Base-by-base conservation (phyloP, 2,797 vertebrate species). In the Syngnathus acus region DNA sequence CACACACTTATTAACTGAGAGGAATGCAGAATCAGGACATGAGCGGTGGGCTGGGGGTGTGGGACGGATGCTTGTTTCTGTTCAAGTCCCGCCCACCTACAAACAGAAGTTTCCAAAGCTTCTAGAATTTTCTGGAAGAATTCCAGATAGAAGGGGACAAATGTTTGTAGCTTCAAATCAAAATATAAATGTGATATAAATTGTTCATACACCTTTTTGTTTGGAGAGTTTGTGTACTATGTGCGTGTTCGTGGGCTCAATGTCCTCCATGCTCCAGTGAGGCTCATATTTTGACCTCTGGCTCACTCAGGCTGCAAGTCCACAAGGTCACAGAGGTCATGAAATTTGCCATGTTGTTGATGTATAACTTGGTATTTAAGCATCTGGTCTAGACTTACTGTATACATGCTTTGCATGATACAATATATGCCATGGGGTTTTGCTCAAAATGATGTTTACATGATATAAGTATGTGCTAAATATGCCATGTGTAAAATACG, bases 1-100 rank as follows among this genome's bases (percentile, higher is more conserved):
- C 89, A 88, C 81, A 90, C 82, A 89, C 87, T 90, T 76, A 87
- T 90, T 91, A 91, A 92, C 89, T 84, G 85, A 79, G 86, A 89
- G 89, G 85, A 90, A 92, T 89, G 70, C 39, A 50, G 40, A 43
- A 61, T 21, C 54, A 48, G 51, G 54, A n/a, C 16, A 57, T 38
- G 21, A 51, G 47, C 10, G 40, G 14, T 61, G 71, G 47, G 47
- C 6, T n/a, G 47, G 47, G 16, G 16, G 14, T 48, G 16, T 48
- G 47, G 47, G 17, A 19, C 6, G 6, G 16, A 48, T 48, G 47
- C 5, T 6, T 6, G 47, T 48, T 48, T 48, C 47, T 48, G 47
- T 16, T 48, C 47, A 48, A 48, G 16, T 48, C 47, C 47, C 16
- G 16, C 47, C 47, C 5, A 48, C 53, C 23, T 9, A 32, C 4